Percentiles rank a stretch among this genome's conserved stretches.
Conservation (phyloP, 2,797 vertebrate species). For the Lithobates sylvaticus region DNA sequence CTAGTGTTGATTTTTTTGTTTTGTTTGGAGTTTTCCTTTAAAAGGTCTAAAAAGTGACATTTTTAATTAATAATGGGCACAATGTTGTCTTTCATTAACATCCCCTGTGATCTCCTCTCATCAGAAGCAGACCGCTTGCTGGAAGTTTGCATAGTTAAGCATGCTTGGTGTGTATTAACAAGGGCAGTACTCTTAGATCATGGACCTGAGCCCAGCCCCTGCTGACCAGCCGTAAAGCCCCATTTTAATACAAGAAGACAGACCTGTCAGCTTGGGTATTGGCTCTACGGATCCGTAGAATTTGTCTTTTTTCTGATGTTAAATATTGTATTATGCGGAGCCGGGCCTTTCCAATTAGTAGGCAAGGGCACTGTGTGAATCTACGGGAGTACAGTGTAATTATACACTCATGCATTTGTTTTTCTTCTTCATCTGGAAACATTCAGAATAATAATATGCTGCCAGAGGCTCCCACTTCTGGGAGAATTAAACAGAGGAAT, state of each 20-base stretch:
- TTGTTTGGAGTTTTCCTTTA: neutral
- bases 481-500: slow-evolving; percentile 21
- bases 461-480: slow-evolving; percentile 47
- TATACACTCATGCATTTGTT: slow-evolving; percentile 59
- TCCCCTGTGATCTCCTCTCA: slow-evolving; percentile 35
- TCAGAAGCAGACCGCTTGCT: slow-evolving; percentile 7
- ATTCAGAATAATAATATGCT: slow-evolving; percentile 57
- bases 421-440: slow-evolving; percentile 51
- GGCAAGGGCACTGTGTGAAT: slow-evolving; percentile 49
- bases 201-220: slow-evolving; percentile 11
- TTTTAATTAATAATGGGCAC: slow-evolving; percentile 19
- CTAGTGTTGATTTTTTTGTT: neutral
- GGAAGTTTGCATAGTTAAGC: slow-evolving; percentile 31
- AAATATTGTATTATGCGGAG: slow-evolving; percentile 55
- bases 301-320: slow-evolving; percentile 51
- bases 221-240: slow-evolving; percentile 27
- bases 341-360: slow-evolving; percentile 56
- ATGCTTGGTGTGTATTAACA: neutral
- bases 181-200: slow-evolving; percentile 28
- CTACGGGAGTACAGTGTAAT: slow-evolving; percentile 57
- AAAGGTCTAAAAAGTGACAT: neutral
- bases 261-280: slow-evolving; percentile 27
- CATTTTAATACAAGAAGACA: slow-evolving; percentile 20
- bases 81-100: neutral
- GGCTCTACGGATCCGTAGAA: neutral